Percentiles rank a stretch among this genome's conserved stretches.
phyloP scores from a whole-genome alignment of 1,140 invertebrate genomes.

The Psix sp. region DNA sequence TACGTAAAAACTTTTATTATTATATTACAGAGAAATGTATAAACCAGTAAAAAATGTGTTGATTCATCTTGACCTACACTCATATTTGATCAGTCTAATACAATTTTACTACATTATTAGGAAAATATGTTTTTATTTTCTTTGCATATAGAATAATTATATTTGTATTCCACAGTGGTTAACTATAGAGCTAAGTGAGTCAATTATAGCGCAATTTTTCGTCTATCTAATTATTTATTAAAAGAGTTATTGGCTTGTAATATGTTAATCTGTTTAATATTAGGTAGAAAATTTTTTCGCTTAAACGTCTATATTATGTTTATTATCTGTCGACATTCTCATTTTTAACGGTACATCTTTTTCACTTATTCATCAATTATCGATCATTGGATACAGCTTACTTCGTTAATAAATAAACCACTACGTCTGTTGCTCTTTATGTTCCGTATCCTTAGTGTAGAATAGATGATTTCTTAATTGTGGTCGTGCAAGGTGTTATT shows the following conservation, averaged over 20 bases:
- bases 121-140: conserved; percentile 2
- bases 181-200: conserved; percentile 5
- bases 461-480: conserved; percentile 46
- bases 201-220: background rate
- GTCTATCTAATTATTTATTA: background rate
- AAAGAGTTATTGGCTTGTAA: background rate
- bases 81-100: no score
- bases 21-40: no score
- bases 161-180: conserved; percentile 14
- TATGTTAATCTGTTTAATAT: no score
- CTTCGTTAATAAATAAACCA: conserved; percentile 37
- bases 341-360: conserved; percentile 31
- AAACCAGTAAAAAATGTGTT: no score
- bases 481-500: conserved; percentile 8
- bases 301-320: conserved; percentile 19
- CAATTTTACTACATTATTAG: conserved; percentile 8
- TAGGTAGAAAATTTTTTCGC: background rate
- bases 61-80: no score
- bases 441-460: conserved; percentile 32
- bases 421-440: conserved; percentile 39
- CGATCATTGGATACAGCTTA: conserved; percentile 41
- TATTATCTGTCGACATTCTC: conserved; percentile 32
- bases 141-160: conserved; percentile 26
- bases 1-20: no score
- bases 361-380: conserved; percentile 52